Evolutionary conservation across 2,797 vertebrate genomes (phyloP), one percentile per base, ranked within the genome.

Genomic region (Artibeus jamaicensis): DNA sequence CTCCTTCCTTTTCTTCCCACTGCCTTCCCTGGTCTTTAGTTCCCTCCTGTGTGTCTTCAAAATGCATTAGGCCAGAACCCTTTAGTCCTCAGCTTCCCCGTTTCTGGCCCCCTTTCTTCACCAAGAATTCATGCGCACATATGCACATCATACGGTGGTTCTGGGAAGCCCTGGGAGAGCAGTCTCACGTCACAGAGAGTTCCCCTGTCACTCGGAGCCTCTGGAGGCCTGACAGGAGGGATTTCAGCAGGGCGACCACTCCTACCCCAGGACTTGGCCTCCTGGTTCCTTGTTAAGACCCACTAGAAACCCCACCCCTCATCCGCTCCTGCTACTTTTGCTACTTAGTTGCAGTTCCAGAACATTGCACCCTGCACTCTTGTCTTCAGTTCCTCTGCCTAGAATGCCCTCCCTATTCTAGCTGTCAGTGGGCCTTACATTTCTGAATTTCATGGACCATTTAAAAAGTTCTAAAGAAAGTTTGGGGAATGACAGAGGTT

Each of bases 401-500:
- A n/a, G 48, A 86, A 65, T 2, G 12, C 22, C n/a, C 57, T 55
- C 79, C 39, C 18, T 21, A 15, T 16, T 67, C 57, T 21, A 9
- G 39, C 26, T 79, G 26, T 67, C 77, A 42, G 34, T 32, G 15
- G 76, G 6, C 53, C 77, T 68, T 68, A 11, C 22, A 19, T 50
- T 48, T 32, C 68, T 57, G 15, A 46, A 76, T 53, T 87, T 89
- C 87, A 76, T 37, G 32, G 32, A 71, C 37, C 39, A 68, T 57
- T 85, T 74, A 76, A 55, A 97, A 94, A 86, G 48, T 91, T 90
- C 50, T 57, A 82, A 84, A 68, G 83, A 78, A 93, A 83, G 62
- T 87, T 42, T 50, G 7, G 70, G 8, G 22, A 86, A 73, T 50
- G 77, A 57, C 10, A 67, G 24, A 73, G 18, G 67, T 85, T 71